A percentile compares a stretch with the other conserved stretches of the same genome.
Evolutionary conservation across 2,888 invertebrate species (phyloP).

Genomic region (Sminthurides aquaticus): DNA sequence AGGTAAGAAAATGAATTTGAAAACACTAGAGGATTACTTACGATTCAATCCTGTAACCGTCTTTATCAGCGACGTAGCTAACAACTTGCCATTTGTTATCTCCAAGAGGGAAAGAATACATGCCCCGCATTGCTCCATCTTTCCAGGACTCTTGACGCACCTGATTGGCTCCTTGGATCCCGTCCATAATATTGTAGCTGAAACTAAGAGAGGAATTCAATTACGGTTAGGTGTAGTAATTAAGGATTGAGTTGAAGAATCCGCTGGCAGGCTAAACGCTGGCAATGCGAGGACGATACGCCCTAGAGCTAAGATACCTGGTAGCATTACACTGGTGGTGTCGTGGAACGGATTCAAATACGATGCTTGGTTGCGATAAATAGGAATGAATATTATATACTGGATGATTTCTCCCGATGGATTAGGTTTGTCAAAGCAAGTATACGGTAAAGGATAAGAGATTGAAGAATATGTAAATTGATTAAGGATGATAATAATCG

Average conservation of each 20-base stretch:
- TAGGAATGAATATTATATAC: not conserved
- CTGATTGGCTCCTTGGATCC: constrained; percentile 36
- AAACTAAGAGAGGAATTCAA: constrained; percentile 13
- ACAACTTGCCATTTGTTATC: constrained; percentile 29
- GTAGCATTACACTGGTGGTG: no score
- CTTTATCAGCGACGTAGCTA: constrained; percentile 30
- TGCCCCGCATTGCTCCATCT: constrained; percentile 32
- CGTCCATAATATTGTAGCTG: constrained; percentile 30
- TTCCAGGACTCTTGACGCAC: constrained; percentile 33
- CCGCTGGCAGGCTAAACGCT: no score
- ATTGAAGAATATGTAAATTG: no score
- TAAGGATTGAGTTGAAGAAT: no score
- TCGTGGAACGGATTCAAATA: no score
- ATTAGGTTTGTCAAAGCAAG: no score
- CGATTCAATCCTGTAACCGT: constrained; percentile 31
- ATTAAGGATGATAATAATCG: no score
- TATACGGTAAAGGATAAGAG: no score
- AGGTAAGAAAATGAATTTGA: constrained; percentile 4
- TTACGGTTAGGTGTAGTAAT: no score
- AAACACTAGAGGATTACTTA: constrained; percentile 16
- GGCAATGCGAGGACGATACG: not conserved
- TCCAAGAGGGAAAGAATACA: constrained; percentile 27
- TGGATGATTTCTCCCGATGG: no score
- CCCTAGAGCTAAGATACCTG: no score
- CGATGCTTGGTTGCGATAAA: no score